A percentile compares a stretch with the other conserved stretches of the same genome.
phyloP scores from a whole-genome alignment of 64 coral and sea anemone species.

The Dendrophyllia cribrosa region DNA sequence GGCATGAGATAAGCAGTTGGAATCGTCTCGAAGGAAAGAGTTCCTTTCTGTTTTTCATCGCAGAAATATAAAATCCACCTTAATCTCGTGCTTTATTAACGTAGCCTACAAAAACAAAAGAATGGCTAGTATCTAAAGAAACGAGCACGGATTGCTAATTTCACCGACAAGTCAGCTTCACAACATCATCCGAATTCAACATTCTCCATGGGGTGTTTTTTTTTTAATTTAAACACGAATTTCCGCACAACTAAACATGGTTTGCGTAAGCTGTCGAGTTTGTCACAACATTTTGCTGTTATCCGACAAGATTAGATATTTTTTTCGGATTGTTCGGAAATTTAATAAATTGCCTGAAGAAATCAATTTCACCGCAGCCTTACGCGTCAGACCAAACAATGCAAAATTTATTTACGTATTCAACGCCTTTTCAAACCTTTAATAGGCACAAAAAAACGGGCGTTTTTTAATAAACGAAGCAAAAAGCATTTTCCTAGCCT shows the following conservation, averaged over 20 bases:
- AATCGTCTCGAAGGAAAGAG: not conserved
- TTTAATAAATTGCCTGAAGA: conserved; percentile 6
- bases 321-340: not conserved
- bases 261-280: not conserved
- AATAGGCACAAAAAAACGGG: not conserved
- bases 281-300: not conserved
- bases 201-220: not conserved
- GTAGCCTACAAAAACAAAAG: not conserved
- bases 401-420: conserved; percentile 18
- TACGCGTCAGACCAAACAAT: conserved; percentile 39
- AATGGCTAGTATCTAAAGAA: not conserved
- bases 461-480: not conserved
- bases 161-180: not conserved
- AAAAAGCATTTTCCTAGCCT: not conserved
- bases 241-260: not conserved
- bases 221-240: not conserved
- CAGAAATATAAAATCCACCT: not conserved
- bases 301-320: not conserved
- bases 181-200: not conserved
- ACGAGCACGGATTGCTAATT: not conserved
- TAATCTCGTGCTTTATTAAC: not conserved
- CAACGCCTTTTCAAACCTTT: not conserved
- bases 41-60: not conserved
- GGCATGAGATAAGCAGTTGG: not conserved
- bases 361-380: not conserved